Evolutionary conservation across 2,888 invertebrate genomes (phyloP).

Genomic region (Ectobius pallidus): DNA sequence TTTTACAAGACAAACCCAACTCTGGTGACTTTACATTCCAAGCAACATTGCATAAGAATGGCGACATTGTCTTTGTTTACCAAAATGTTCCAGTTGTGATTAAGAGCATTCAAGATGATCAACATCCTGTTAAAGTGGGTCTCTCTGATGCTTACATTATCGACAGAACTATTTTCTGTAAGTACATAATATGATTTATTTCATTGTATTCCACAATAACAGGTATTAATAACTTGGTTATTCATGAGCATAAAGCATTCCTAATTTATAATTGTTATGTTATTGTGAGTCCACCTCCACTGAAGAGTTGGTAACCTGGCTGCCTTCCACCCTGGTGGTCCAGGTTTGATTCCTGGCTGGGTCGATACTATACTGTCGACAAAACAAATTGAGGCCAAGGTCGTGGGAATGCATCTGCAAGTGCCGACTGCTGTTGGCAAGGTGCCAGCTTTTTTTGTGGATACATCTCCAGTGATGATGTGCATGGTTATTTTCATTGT

Average conservation of each 20-base stretch:
- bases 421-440: too few relatives aligned
- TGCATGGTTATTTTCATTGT: too few relatives aligned
- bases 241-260: background rate
- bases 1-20: constrained; percentile 76
- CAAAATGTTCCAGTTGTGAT: constrained; percentile 80
- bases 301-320: too few relatives aligned
- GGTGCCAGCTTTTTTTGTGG: too few relatives aligned
- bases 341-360: too few relatives aligned
- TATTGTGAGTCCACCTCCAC: too few relatives aligned
- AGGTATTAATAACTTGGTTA: background rate
- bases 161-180: constrained; percentile 83
- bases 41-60: constrained; percentile 81
- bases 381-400: too few relatives aligned
- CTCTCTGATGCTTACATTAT: constrained; percentile 97
- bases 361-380: too few relatives aligned
- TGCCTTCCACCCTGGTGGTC: too few relatives aligned
- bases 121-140: constrained; percentile 97
- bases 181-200: constrained; percentile 55
- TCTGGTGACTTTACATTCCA: constrained; percentile 91
- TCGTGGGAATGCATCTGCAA: too few relatives aligned
- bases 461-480: too few relatives aligned
- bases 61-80: constrained; percentile 93
- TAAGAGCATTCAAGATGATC: constrained; percentile 75
- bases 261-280: background rate
- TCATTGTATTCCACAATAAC: background rate